phyloP scores from a whole-genome alignment of 2,113 vertebrate genomes.

The Nesoenas mayeri region DNA sequence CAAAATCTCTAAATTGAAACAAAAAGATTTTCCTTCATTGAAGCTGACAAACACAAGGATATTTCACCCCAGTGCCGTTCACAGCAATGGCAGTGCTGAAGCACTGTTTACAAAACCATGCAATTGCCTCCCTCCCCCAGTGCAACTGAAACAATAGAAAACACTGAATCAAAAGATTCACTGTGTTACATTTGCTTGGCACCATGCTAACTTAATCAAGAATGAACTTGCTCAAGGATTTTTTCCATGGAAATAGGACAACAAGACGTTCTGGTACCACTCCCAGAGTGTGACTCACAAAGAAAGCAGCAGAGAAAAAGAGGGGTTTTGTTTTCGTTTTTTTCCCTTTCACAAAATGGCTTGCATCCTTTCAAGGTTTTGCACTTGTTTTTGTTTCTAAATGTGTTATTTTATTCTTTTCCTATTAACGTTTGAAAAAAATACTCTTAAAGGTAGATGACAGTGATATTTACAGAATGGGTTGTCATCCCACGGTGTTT shows the following conservation, averaged over 20 bases:
- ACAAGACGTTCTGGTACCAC: slow-evolving; percentile 11
- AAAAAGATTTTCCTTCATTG: background rate
- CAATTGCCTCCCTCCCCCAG: background rate
- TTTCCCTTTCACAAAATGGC: background rate
- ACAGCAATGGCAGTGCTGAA: background rate
- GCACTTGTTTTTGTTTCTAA: slow-evolving; percentile 1
- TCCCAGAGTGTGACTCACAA: slow-evolving; percentile 58
- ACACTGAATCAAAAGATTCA: background rate
- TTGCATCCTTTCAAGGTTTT: slow-evolving; percentile 9
- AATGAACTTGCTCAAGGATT: slow-evolving; percentile 46
- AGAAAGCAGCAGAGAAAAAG: background rate
- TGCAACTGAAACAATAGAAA: background rate
- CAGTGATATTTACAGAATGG: background rate
- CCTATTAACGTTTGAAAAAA: background rate
- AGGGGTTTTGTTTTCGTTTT: background rate
- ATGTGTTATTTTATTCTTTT: background rate
- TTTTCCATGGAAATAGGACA: slow-evolving; percentile 57
- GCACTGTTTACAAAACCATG: background rate
- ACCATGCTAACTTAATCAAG: slow-evolving; percentile 41
- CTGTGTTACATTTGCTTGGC: slow-evolving; percentile 34
- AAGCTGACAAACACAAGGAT: background rate
- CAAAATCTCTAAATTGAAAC: background rate
- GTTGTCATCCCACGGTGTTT: background rate
- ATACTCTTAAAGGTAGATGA: background rate
- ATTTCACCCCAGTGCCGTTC: background rate